Percentiles rank a stretch among this genome's conserved stretches.
phyloP scores from a whole-genome alignment of 2,113 vertebrate genomes.

The Python bivittatus region DNA sequence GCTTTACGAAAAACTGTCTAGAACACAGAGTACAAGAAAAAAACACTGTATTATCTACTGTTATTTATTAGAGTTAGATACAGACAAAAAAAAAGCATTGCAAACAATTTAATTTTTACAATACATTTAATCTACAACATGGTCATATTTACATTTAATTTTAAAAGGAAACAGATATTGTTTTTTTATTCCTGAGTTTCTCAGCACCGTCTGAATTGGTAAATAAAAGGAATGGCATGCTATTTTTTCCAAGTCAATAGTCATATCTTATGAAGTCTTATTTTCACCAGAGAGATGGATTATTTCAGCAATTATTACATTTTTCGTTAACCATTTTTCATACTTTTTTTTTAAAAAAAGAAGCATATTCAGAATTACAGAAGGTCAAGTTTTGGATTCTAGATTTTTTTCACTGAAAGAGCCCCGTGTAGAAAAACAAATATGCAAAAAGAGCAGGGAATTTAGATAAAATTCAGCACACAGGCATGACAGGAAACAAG shows the following conservation, averaged over 20 bases:
- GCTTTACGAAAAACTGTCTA: not conserved
- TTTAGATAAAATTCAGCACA: not conserved
- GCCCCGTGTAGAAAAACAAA: not conserved
- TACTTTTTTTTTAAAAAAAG: not conserved
- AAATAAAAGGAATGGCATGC: slow-evolving; percentile 41
- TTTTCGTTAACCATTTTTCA: not conserved
- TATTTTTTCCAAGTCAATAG: slow-evolving; percentile 23
- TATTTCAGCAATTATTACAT: not conserved
- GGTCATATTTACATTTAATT: slow-evolving; percentile 56
- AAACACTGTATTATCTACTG: not conserved
- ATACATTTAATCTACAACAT: slow-evolving; percentile 45
- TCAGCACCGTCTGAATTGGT: slow-evolving; percentile 50
- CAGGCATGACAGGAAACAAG: not conserved
- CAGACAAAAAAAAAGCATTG: slow-evolving; percentile 11
- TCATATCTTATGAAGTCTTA: slow-evolving; percentile 34
- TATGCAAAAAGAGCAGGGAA: not conserved
- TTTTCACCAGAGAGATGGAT: slow-evolving; percentile 11
- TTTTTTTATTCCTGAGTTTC: slow-evolving; percentile 63
- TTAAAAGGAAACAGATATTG: slow-evolving; percentile 64
- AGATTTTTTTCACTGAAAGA: not conserved
- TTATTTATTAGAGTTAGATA: not conserved
- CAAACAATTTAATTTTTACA: slow-evolving; percentile 53
- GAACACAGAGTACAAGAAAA: not conserved
- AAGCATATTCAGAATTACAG: not conserved
- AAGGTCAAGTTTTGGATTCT: not conserved